Percentiles rank a stretch among this genome's conserved stretches.
Evolutionary conservation across 2,113 vertebrate genomes (phyloP).

Genomic region (Sander vitreus): DNA sequence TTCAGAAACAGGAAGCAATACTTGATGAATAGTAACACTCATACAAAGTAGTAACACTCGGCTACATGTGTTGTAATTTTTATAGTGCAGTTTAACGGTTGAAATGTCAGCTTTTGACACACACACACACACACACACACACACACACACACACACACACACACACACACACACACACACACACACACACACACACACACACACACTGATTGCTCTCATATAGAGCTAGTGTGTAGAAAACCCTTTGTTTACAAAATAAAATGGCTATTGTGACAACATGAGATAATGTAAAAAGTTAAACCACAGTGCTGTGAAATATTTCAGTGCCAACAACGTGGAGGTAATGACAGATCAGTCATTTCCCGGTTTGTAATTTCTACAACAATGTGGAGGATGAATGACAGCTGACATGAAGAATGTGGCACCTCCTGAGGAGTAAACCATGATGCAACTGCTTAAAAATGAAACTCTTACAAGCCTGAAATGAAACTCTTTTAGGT

Average conservation of each 20-base stretch:
- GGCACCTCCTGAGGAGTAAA: not conserved
- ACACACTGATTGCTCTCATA: not conserved
- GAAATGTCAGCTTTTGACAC: no score
- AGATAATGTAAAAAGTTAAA: conserved; percentile 29
- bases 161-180: no score
- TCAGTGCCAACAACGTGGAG: not conserved
- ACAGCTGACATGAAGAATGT: no score
- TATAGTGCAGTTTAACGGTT: no score
- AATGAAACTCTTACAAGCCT: not conserved
- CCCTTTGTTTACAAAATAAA: conserved; percentile 47
- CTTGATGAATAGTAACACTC: no score
- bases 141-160: no score
- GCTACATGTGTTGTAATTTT: no score
- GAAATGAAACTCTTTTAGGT: not conserved
- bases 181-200: no score
- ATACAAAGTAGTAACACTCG: no score
- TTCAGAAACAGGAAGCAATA: no score
- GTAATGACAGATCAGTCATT: not conserved
- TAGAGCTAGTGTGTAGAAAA: not conserved
- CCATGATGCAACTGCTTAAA: not conserved
- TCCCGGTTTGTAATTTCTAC: not conserved
- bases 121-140: no score
- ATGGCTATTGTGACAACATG: conserved; percentile 53
- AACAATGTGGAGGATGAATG: not conserved
- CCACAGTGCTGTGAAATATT: not conserved